Evolutionary conservation across 2,113 vertebrate species (phyloP).

Genomic region (Crotalus tigris): DNA sequence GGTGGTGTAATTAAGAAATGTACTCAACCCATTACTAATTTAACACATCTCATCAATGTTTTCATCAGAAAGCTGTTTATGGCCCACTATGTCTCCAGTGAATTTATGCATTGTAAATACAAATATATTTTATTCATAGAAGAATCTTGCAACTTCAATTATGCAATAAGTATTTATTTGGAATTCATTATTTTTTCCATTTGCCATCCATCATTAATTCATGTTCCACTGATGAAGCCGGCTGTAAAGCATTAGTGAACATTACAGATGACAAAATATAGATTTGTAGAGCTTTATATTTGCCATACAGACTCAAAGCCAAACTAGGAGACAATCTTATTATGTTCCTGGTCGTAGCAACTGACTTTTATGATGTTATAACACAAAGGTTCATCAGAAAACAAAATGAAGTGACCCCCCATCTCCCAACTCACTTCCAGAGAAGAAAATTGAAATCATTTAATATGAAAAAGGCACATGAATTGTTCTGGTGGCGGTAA

Average conservation of each 20-base stretch:
- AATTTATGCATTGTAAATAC: constrained; percentile 73
- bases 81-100: constrained; percentile 53
- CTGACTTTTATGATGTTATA: constrained; percentile 16
- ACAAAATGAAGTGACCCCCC: not conserved
- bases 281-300: constrained; percentile 57
- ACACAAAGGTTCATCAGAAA: constrained; percentile 17
- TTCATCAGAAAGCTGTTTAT: constrained; percentile 66
- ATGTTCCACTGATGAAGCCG: constrained; percentile 73
- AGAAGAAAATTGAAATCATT: not conserved
- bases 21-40: constrained; percentile 76
- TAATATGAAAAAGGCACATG: not conserved
- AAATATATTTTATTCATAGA: constrained; percentile 80
- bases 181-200: constrained; percentile 68
- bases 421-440: constrained; percentile 13
- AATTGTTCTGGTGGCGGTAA: constrained; percentile 7
- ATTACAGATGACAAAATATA: constrained; percentile 64
- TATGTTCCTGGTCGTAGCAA: not conserved
- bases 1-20: constrained; percentile 71
- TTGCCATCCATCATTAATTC: constrained; percentile 80
- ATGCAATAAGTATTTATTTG: constrained; percentile 77
- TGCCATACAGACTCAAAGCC: constrained; percentile 43
- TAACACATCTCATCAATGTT: constrained; percentile 66
- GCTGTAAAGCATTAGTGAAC: constrained; percentile 67
- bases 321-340: not conserved
- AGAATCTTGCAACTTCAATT: constrained; percentile 74